Percentiles rank a stretch among this genome's conserved stretches.
phyloP scores from a whole-genome alignment of 2,888 invertebrate species.

The Andrena marginata region DNA sequence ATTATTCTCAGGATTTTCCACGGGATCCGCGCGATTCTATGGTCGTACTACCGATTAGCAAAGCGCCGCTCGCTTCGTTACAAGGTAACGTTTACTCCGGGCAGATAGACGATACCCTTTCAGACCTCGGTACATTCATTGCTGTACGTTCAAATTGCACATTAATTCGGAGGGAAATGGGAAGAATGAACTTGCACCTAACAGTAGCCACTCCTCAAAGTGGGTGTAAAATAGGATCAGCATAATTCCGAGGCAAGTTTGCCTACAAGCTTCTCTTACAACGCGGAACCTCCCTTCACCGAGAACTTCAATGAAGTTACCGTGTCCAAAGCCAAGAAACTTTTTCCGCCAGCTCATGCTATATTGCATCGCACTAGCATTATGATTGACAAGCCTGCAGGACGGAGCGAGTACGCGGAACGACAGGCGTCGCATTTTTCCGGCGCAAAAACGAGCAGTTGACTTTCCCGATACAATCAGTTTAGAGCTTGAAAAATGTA shows the following conservation, averaged over 20 bases:
- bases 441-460: neutral
- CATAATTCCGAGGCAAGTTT: neutral
- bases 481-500: conserved; percentile 12
- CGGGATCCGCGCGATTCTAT: neutral
- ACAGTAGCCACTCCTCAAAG: neutral
- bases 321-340: neutral
- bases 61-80: neutral
- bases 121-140: neutral
- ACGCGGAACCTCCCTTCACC: neutral
- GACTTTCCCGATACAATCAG: neutral
- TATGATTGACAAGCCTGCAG: conserved; percentile 21
- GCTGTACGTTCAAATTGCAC: neutral
- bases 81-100: neutral
- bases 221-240: neutral
- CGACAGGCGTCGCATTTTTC: neutral
- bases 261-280: neutral
- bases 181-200: too few species aligned
- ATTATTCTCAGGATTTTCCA: conserved; percentile 47
- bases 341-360: conserved; percentile 9
- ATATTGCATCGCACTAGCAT: conserved; percentile 15
- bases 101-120: neutral
- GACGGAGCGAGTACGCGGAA: neutral
- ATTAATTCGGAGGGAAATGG: too few species aligned
- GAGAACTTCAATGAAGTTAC: conserved; percentile 6
- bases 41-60: neutral